Conservation (phyloP, 2,113 vertebrate genomes). For the Centrocercus urophasianus region DNA sequence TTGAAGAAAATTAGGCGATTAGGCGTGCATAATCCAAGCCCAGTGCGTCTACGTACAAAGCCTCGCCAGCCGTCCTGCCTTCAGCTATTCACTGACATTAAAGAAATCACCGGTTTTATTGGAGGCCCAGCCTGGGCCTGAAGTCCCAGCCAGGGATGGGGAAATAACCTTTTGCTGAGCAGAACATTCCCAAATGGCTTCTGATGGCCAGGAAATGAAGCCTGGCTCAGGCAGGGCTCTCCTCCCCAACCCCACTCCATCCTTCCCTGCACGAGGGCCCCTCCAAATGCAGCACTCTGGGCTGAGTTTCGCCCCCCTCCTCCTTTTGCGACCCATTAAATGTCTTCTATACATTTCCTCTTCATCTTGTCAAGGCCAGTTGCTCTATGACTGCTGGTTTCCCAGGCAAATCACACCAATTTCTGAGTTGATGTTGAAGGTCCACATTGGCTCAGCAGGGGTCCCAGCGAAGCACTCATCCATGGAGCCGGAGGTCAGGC, state of each 20-base stretch:
- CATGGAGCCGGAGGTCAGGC: slow-evolving; percentile 83
- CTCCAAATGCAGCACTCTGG: slow-evolving; percentile 33
- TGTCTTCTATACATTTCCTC: slow-evolving; percentile 68
- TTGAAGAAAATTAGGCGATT: slow-evolving; percentile 66
- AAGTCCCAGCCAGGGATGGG: not conserved
- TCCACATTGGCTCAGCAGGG: slow-evolving; percentile 86
- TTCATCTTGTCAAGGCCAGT: slow-evolving; percentile 76
- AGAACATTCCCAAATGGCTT: not conserved
- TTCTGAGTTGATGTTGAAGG: slow-evolving; percentile 89
- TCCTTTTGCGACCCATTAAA: slow-evolving; percentile 65
- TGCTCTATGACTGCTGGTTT: slow-evolving; percentile 77
- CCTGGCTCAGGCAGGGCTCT: not conserved
- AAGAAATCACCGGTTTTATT: not conserved
- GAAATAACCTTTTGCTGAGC: slow-evolving; percentile 23
- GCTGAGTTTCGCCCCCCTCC: slow-evolving; percentile 20
- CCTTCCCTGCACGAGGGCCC: slow-evolving; percentile 25
- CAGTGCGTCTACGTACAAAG: slow-evolving; percentile 5
- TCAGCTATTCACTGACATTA: slow-evolving; percentile 53
- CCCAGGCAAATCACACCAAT: slow-evolving; percentile 90
- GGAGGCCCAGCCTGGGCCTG: not conserved
- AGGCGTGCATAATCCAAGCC: slow-evolving; percentile 65
- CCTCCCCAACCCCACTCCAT: not conserved
- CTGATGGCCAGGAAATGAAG: not conserved
- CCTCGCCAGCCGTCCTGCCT: slow-evolving; percentile 49
- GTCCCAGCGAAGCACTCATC: slow-evolving; percentile 79